phyloP scores from a whole-genome alignment of 2,888 invertebrate species.

The Melitaea athalia region DNA sequence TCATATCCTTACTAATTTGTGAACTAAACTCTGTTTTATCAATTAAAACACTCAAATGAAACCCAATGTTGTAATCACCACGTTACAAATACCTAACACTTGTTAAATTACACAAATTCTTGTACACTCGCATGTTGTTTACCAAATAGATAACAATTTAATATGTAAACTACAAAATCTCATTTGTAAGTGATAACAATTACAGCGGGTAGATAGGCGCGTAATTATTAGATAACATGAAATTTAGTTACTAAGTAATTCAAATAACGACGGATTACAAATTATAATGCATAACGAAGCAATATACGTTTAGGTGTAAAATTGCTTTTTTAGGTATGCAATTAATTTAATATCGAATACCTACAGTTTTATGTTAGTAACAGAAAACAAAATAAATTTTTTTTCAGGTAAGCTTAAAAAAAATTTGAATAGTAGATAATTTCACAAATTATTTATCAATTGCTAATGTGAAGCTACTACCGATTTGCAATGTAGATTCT shows the following conservation, averaged over 20 bases:
- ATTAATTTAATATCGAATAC: no score
- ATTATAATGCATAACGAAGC: constrained; percentile 7
- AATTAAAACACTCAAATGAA: background rate
- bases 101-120: background rate
- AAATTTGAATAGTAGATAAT: no score
- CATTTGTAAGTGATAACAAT: constrained; percentile 6
- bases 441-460: no score
- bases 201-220: background rate
- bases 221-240: background rate
- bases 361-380: no score
- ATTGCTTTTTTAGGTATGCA: background rate
- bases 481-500: no score
- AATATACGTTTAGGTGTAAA: background rate
- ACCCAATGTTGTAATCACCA: background rate
- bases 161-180: constrained; percentile 9
- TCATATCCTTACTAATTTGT: no score
- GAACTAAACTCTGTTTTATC: no score
- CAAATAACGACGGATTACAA: constrained; percentile 1
- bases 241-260: background rate
- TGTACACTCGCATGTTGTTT: background rate
- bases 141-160: background rate
- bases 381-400: no score
- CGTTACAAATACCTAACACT: background rate
- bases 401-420: no score
- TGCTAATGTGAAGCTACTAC: no score